A percentile compares a stretch with the other conserved stretches of the same genome.
Evolutionary conservation across 2,113 vertebrate species (phyloP).

Genomic region (Ardeotis arabs): DNA sequence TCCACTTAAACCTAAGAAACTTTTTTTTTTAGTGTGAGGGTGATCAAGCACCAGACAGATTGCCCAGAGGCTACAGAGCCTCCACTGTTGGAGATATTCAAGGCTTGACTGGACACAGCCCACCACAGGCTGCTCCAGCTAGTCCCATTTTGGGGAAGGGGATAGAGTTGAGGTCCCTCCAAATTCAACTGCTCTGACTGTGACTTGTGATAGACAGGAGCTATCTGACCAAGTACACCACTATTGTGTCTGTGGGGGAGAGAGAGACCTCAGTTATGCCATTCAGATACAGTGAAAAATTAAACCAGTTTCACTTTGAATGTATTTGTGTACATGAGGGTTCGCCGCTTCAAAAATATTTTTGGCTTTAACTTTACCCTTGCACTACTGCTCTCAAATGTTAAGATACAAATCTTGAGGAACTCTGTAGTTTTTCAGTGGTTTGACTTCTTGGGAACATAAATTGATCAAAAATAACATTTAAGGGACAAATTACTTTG

Average conservation of each 20-base stretch:
- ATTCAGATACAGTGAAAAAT: neutral
- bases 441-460: neutral
- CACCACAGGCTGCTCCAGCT: neutral
- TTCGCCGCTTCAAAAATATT: neutral
- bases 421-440: conserved; percentile 6
- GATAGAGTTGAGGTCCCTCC: no score
- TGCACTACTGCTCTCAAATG: neutral
- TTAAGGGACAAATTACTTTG: conserved; percentile 55
- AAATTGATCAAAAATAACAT: conserved; percentile 35
- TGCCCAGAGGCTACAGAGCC: neutral
- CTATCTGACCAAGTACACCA: neutral
- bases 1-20: neutral
- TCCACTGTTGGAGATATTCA: neutral
- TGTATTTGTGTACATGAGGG: neutral
- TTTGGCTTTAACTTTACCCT: neutral
- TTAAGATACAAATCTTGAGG: neutral
- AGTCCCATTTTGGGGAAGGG: neutral
- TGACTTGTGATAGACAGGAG: accelerated
- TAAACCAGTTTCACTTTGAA: neutral
- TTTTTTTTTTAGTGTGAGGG: neutral
- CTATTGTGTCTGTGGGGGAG: neutral
- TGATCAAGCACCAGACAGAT: neutral
- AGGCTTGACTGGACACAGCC: neutral
- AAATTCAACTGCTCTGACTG: neutral
- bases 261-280: neutral